phyloP scores from a whole-genome alignment of 2,797 vertebrate species.

The Rhabdomys pumilio region DNA sequence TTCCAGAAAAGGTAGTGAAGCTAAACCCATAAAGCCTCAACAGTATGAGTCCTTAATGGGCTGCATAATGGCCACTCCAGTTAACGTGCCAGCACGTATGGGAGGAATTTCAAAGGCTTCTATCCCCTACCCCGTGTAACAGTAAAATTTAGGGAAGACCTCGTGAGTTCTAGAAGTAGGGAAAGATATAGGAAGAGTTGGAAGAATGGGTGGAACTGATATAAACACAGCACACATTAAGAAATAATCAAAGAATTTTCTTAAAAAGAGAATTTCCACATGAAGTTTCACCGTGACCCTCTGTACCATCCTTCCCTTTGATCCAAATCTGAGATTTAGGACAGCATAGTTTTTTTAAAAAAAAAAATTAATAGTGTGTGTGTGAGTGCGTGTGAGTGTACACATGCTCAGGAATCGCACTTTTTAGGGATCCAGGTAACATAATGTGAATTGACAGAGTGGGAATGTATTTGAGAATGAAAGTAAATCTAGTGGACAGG shows the following conservation, averaged over 20 bases:
- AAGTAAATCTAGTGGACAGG: not conserved
- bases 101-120: too few relatives aligned
- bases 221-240: not conserved
- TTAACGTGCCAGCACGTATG: too few relatives aligned
- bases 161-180: not conserved
- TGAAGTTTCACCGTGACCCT: too few relatives aligned
- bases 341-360: not conserved
- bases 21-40: not conserved
- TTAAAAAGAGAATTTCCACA: not conserved
- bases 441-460: not conserved
- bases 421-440: not conserved
- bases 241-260: not conserved
- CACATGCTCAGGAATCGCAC: not conserved
- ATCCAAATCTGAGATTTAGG: not conserved
- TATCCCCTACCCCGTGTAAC: fast-evolving
- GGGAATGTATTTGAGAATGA: not conserved
- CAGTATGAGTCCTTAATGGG: not conserved
- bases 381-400: not conserved
- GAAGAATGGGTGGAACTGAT: not conserved
- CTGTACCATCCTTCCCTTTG: not conserved
- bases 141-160: not conserved
- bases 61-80: not conserved
- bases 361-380: not conserved
- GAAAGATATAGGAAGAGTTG: too few relatives aligned
- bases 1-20: not conserved